Evolutionary conservation across 2,113 vertebrate species (phyloP), one percentile per base, ranked within the genome.

Genomic region (Rattus rattus): DNA sequence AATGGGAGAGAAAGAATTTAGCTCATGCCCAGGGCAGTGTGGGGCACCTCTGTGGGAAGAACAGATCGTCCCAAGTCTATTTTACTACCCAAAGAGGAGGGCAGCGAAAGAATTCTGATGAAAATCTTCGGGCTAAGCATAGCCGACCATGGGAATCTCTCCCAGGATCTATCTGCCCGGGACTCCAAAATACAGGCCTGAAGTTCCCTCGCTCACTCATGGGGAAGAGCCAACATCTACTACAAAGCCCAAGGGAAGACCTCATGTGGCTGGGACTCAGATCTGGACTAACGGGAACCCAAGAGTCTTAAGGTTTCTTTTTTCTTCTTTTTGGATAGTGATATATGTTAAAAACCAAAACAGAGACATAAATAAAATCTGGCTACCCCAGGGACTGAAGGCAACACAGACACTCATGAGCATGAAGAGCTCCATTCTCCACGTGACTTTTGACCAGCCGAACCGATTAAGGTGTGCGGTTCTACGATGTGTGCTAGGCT

Each of bases 1-100:
- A 95, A 98, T 97, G 96, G 89, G 97, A 98, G 90, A 98, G 70
- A 98, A 84, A 98, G 79, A 98, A 97, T 98, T 98, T 96, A 98
- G 97, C 89, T 97, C 93, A 77, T 39, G 88, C 56, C n/a, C n/a
- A 14, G 88, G 97, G 67, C 79, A 93, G 80, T 17, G 47, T 4
- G 81, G 69, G 77, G 89, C 73, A 24, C 90, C 36, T 43, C 30
- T 1, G 5, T 59, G 73, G 76, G 84, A 92, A 96, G 88, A 11
- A 54, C 69, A 39, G 67, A 47, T 59, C 39, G 49, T 36, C 92
- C 92, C 67, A 36, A 67, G 84, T 43, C 79, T 76, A 36, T 5
- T 43, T 88, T 75, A 63, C 49, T 61, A 70, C 63, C n/a, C 14
- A 28, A 67, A 80, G 80, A 96, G 22, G 19, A 70, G 17, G 16